Base-by-base conservation (phyloP, 1,140 invertebrate species). In the Elymnias hypermnestra region DNA sequence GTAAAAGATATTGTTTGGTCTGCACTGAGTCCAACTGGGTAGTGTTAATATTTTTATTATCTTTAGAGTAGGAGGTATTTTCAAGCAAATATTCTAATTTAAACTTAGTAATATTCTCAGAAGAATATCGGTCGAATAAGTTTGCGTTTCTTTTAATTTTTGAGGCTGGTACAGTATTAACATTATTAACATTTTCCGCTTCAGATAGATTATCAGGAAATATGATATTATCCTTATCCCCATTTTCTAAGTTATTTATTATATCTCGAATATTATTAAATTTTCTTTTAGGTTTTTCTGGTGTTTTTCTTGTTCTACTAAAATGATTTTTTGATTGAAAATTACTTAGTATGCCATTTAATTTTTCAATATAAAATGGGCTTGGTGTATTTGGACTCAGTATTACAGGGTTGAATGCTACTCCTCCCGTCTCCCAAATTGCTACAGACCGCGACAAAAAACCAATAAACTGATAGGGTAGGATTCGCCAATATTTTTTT, bases 211-310 rank as follows among this genome's bases (percentile, higher is more conserved):
- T 67, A 33, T 66, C 42, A 23, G 67, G 49, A 29, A 41, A 38
- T 15, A 15, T 15, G 46, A 56, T 26, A 14, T 56, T 39, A 13
- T 26, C 23, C 14, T 40, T 40, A 5, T 69, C 49, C 18, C 64
- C 49, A 9, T 42, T 41, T 57, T 79, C 65, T 46, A 81, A 54
- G 19, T 53, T 63, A 35, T 78, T 42, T 33, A 84, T 84, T 41
- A 84, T 75, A 56, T 84, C 81, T 23, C 62, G 74, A 56, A 84
- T 84, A 41, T 82, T 84, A 54, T 84, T 82, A 1, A 77, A 49
- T 58, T 55, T 71, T 15, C 59, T 60, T 56, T 61, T 72, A 26
- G 28, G 12, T 10, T 41, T 43, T 31, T 21, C 49, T 13, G 57
- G 33, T 1, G n/a, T 45, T 14, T 41, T 10, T 51, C 21, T 21